phyloP scores from a whole-genome alignment of 2,888 invertebrate species.

The Nebria brevicollis region DNA sequence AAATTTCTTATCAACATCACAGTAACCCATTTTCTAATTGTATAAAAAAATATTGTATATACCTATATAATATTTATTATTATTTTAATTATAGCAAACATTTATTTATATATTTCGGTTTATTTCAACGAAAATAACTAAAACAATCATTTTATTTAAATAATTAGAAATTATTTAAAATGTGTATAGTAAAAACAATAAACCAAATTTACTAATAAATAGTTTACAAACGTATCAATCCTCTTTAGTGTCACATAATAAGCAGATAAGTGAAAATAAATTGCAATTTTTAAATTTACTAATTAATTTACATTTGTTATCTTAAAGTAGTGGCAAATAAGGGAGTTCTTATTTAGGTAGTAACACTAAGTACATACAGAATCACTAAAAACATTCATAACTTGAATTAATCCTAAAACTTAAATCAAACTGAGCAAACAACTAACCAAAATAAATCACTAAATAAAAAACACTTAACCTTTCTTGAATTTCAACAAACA shows the following conservation, averaged over 20 bases:
- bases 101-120: not conserved
- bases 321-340: not conserved
- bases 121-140: not conserved
- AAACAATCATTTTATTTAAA: not conserved
- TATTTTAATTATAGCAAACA: not conserved
- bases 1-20: not conserved
- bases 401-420: not conserved
- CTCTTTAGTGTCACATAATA: no score
- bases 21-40: not conserved
- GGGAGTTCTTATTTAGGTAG: not conserved
- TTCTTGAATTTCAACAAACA: constrained; percentile 85
- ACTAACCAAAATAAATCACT: constrained; percentile 9
- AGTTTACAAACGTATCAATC: no score
- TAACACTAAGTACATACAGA: not conserved
- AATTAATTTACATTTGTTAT: not conserved
- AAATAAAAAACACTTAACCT: constrained; percentile 65
- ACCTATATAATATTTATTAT: not conserved
- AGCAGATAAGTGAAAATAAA: no score
- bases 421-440: constrained; percentile 4
- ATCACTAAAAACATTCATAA: not conserved
- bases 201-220: not conserved
- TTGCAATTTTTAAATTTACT: no score
- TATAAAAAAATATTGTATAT: not conserved
- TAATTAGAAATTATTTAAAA: not conserved
- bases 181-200: not conserved